A percentile compares a stretch with the other conserved stretches of the same genome.
Conservation (phyloP, 2,113 vertebrate species). For the Otocyon megalotis region DNA sequence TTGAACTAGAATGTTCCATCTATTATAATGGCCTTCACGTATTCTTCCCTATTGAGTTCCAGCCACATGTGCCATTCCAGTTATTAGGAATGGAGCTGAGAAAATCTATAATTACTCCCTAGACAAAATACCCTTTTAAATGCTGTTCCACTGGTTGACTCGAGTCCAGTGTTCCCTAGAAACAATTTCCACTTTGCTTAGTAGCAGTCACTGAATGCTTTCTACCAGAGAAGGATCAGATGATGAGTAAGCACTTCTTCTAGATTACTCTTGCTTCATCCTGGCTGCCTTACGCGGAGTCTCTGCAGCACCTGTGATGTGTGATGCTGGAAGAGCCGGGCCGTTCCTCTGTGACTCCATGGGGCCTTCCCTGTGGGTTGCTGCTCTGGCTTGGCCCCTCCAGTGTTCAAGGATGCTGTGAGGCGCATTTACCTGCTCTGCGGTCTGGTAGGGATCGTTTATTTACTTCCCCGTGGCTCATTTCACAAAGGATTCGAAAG, state of each 20-base stretch:
- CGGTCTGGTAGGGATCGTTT: background rate
- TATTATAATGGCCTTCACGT: background rate
- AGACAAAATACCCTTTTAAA: conserved; percentile 15
- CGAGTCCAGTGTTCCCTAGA: background rate
- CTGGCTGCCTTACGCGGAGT: background rate
- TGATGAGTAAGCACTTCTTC: background rate
- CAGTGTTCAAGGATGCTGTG: background rate
- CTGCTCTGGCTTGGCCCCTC: background rate
- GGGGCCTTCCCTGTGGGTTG: background rate
- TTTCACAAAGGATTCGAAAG: conserved; percentile 29
- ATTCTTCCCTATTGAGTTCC: background rate
- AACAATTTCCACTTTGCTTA: background rate
- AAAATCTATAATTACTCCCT: conserved; percentile 4
- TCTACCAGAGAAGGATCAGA: background rate
- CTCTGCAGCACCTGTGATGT: background rate
- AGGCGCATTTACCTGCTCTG: background rate
- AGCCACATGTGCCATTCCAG: background rate
- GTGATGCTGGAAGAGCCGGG: background rate
- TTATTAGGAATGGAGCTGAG: conserved; percentile 51
- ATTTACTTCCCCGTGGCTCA: background rate
- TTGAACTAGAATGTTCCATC: conserved; percentile 30
- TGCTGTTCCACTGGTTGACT: background rate
- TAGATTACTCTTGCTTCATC: background rate
- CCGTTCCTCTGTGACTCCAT: background rate
- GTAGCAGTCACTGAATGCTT: background rate